Evolutionary conservation across 2,113 vertebrate genomes (phyloP).

Genomic region (Brachyistius frenatus): DNA sequence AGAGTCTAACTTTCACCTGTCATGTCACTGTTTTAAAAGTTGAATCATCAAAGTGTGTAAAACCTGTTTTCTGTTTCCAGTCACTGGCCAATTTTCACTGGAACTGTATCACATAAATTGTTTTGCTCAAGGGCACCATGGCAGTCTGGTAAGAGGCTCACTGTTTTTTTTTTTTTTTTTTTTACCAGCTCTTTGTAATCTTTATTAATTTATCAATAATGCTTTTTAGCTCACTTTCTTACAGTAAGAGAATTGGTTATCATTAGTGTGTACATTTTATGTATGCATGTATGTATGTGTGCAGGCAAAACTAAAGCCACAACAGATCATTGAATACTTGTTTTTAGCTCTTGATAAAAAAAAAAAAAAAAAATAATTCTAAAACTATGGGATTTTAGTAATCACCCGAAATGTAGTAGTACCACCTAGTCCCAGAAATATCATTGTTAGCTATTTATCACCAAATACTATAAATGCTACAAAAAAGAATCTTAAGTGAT

Average conservation of each 20-base stretch:
- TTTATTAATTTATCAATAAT: not conserved
- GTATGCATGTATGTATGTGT: not conserved
- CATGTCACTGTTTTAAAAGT: too few species aligned
- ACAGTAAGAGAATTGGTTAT: not conserved
- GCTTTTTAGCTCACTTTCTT: slow-evolving; percentile 4
- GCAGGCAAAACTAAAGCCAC: too few species aligned
- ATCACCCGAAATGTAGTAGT: not conserved
- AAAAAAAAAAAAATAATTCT: too few species aligned
- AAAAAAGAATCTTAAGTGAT: not conserved
- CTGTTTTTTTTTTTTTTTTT: not conserved
- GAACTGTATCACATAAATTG: too few species aligned
- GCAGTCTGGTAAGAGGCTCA: not conserved
- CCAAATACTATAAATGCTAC: not conserved
- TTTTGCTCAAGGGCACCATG: slow-evolving; percentile 2
- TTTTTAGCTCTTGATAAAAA: not conserved
- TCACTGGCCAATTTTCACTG: too few species aligned
- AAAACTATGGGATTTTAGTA: not conserved
- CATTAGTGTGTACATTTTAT: not conserved
- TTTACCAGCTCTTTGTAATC: not conserved
- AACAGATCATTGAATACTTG: too few species aligned
- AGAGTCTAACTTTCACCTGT: too few species aligned
- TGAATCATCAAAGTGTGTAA: too few species aligned
- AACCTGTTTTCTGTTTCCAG: too few species aligned
- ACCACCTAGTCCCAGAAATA: slow-evolving; percentile 17
- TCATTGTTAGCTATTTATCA: not conserved